Conservation (phyloP, 2,797 vertebrate genomes). For the Thalassophryne amazonica region DNA sequence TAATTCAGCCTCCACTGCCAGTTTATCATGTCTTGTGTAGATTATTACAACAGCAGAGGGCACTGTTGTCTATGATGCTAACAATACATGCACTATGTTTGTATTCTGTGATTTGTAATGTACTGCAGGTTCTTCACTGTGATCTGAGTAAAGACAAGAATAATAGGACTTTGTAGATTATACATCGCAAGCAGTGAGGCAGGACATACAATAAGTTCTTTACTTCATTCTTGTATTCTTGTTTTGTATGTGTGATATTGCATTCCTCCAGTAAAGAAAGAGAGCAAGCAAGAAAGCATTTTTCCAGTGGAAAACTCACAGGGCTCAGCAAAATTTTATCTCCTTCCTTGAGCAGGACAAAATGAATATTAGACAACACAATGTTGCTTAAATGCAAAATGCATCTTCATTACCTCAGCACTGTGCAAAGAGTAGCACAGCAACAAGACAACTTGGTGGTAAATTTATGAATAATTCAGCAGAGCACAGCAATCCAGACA, state of each 20-base stretch:
- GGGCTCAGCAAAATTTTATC: not conserved
- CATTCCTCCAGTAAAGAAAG: not conserved
- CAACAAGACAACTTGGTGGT: slow-evolving; percentile 15
- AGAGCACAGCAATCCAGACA: slow-evolving; percentile 20
- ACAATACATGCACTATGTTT: not conserved
- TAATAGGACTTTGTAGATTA: not conserved
- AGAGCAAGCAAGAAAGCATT: not conserved
- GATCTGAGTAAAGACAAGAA: not conserved
- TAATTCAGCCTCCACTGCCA: not conserved
- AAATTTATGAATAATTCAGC: slow-evolving; percentile 49
- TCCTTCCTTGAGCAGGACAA: not conserved
- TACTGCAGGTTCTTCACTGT: not conserved
- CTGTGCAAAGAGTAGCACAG: not conserved
- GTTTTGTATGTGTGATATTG: not conserved
- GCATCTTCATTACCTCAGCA: not conserved
- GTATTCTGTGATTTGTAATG: not conserved
- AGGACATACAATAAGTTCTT: too few relatives aligned
- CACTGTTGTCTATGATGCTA: slow-evolving; percentile 46
- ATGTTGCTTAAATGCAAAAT: slow-evolving; percentile 7
- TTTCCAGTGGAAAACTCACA: not conserved
- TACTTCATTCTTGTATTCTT: too few relatives aligned
- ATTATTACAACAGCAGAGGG: slow-evolving; percentile 59
- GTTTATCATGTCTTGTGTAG: not conserved
- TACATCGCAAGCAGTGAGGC: not conserved
- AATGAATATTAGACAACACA: not conserved